Evolutionary conservation across 2,888 invertebrate genomes (phyloP).

Genomic region (Pyralis farinalis): DNA sequence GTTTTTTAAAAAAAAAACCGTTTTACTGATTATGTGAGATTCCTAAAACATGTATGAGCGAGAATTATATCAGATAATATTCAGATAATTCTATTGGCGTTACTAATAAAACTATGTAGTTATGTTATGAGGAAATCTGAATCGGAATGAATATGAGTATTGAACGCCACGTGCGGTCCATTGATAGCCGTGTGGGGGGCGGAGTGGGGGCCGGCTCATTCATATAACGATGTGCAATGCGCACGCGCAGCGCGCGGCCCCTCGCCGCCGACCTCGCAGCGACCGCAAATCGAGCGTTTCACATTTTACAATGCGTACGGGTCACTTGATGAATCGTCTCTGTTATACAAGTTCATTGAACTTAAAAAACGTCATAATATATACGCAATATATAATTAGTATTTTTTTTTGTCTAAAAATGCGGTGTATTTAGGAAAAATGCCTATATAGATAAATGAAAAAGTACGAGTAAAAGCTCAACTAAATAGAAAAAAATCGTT

Average conservation of each 20-base stretch:
- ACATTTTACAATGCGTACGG: conserved; percentile 45
- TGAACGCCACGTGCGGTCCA: conserved; percentile 67
- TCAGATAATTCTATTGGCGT: conserved; percentile 36
- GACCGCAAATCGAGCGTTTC: conserved; percentile 37
- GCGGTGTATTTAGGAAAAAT: no score
- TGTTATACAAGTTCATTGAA: conserved; percentile 40
- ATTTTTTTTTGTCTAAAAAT: no score
- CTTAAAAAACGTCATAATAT: conserved; percentile 28
- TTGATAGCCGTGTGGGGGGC: conserved; percentile 49
- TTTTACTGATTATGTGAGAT: no score
- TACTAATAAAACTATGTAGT: conserved; percentile 11
- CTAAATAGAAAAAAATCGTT: no score
- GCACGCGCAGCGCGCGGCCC: conserved; percentile 42
- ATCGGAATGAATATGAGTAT: conserved; percentile 24
- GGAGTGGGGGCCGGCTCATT: conserved; percentile 55
- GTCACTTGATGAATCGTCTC: conserved; percentile 44
- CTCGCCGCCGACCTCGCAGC: conserved; percentile 42
- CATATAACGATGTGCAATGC: conserved; percentile 35
- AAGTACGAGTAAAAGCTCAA: no score
- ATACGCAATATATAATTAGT: no score
- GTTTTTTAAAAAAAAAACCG: no score
- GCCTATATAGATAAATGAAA: no score
- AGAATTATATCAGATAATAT: no score
- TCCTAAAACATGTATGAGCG: no score
- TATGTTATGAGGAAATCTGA: conserved; percentile 1